Conservation (phyloP, 2,888 invertebrate genomes). For the Leptinotarsa tumamoca region DNA sequence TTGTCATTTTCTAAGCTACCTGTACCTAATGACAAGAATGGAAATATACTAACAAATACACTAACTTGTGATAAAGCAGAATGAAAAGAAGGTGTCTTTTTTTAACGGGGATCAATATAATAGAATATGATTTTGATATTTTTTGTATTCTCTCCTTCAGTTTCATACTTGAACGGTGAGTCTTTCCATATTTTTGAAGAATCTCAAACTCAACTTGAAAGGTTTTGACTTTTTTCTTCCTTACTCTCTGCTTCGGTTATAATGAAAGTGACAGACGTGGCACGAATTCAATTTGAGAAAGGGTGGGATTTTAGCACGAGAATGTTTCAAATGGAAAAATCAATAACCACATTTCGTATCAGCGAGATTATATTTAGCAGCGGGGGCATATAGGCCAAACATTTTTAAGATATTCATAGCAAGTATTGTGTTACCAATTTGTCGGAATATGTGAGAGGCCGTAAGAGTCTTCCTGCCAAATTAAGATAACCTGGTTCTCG, state of each 20-base stretch:
- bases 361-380: slow-evolving; percentile 17
- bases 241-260: neutral
- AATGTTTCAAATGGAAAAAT: slow-evolving; percentile 13
- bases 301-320: slow-evolving; percentile 9
- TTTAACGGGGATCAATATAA: no score
- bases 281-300: slow-evolving; percentile 19
- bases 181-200: no score
- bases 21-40: no score
- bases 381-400: neutral
- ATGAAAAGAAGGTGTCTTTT: no score
- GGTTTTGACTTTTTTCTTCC: neutral
- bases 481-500: slow-evolving; percentile 34
- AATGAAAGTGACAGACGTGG: slow-evolving; percentile 1
- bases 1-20: no score
- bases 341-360: slow-evolving; percentile 8
- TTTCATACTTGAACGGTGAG: no score
- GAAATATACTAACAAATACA: no score
- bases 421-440: slow-evolving; percentile 31
- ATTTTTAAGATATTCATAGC: slow-evolving; percentile 15
- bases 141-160: no score
- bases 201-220: no score
- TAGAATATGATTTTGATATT: no score
- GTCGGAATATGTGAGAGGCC: slow-evolving; percentile 7
- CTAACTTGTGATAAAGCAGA: no score
- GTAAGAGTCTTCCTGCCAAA: slow-evolving; percentile 29